A percentile compares a stretch with the other conserved stretches of the same genome.
Conservation (phyloP, 2,888 invertebrate genomes). For the Muscina levida region DNA sequence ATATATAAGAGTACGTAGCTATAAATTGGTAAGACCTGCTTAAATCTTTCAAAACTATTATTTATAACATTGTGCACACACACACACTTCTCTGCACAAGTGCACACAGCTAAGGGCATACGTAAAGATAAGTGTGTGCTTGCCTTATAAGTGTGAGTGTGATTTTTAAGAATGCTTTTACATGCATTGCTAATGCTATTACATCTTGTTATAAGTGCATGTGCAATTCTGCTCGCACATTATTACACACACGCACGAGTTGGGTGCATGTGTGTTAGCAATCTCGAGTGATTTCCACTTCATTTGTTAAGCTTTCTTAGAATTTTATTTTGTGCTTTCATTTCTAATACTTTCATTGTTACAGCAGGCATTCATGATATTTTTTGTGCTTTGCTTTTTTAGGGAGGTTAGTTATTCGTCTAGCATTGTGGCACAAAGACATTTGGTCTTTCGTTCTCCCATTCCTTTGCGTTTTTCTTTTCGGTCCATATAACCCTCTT, state of each 20-base stretch:
- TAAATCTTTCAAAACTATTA: too few relatives aligned
- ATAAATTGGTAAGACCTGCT: neutral
- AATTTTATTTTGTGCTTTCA: constrained; percentile 22
- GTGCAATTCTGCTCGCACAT: constrained; percentile 6
- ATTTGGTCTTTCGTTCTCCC: too few relatives aligned
- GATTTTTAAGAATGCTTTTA: constrained; percentile 31
- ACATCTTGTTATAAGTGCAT: constrained; percentile 23
- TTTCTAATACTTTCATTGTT: neutral
- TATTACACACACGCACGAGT: neutral
- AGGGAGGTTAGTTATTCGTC: neutral
- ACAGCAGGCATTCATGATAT: neutral
- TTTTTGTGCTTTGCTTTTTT: constrained; percentile 11
- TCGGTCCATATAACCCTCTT: neutral
- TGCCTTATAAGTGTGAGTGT: too few relatives aligned
- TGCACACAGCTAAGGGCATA: too few relatives aligned
- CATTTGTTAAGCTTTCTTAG: constrained; percentile 54
- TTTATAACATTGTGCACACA: too few relatives aligned
- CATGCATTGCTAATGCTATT: constrained; percentile 38
- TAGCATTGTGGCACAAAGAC: neutral
- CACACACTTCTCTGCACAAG: too few relatives aligned
- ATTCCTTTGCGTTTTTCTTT: too few relatives aligned
- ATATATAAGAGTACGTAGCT: too few relatives aligned
- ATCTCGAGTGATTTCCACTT: constrained; percentile 53
- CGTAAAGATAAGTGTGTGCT: too few relatives aligned
- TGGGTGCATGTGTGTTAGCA: constrained; percentile 15